Base-by-base conservation (phyloP, 2,888 invertebrate genomes). In the Lochmaea capreae region DNA sequence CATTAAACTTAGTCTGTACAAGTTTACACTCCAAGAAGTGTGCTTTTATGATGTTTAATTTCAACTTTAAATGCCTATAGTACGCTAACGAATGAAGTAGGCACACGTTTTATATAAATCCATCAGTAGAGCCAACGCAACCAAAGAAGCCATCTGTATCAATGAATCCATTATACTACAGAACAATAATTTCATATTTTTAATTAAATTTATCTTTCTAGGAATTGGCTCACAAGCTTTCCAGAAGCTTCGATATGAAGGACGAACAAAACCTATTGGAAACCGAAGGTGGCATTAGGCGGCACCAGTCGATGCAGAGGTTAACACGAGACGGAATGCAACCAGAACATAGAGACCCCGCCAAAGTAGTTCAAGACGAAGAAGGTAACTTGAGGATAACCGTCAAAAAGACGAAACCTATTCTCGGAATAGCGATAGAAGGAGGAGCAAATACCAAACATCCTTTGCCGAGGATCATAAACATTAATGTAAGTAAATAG, bases 361-460 rank as follows among this genome's bases (percentile, higher is more conserved):
- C 93, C 81, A 89, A 92, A 82, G 94, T 95, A 80, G 93, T 94
- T 83, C 90, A 93, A 82, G 96, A 96, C 88, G 93, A 95, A 87
- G 95, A 95, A 88, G 96, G 96, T 81, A 95, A 95, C 88, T 90
- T 96, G 83, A 91, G 95, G 86, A 94, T 97, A 83, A 93, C 94
- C 80, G 95, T 98, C 80, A 95, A 95, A 88, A 98, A 98, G 89
- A 95, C 94, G 71, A 97, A 97, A 88, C 95, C 97, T 65, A 96
- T 96, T 84, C 91, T 98, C 83, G 98, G 98, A 80, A 96, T 98
- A 84, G 98, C 97, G 78, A 98, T 98, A 84, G 98, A 98, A 89
- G 98, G 98, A 76, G 98, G 98, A 77, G 95, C 96, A 83, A 97
- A 98, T 88, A 98, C 98, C 62, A 95, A 95, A 85, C 97, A 98